These are phyloP conservation scores for Larimichthys crocea DNA, from an alignment of 2,113 vertebrate genomes.

Conservation along the genomic window DNA sequence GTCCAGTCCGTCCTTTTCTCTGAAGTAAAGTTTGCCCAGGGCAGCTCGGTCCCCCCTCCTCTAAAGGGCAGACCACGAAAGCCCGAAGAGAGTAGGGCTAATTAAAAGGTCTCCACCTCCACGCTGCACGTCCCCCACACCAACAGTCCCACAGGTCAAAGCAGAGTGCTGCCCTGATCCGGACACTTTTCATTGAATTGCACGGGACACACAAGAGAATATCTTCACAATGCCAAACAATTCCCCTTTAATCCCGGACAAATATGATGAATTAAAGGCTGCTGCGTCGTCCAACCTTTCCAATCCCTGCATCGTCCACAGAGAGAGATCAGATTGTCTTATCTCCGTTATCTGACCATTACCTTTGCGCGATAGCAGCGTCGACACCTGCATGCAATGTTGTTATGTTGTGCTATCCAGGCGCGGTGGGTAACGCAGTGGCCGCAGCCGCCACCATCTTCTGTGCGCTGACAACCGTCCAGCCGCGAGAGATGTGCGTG, in stretches of 20 bases:
- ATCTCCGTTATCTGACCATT: slow-evolving; percentile 25
- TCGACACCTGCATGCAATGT: slow-evolving; percentile 21
- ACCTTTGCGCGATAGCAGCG: slow-evolving; percentile 21
- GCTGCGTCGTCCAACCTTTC: slow-evolving; percentile 29
- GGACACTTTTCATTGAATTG: slow-evolving; percentile 55
- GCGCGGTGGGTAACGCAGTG: slow-evolving; percentile 35
- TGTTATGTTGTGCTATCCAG: slow-evolving; percentile 47
- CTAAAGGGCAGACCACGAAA: slow-evolving; percentile 52
- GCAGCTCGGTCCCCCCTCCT: slow-evolving; percentile 28
- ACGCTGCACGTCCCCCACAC: slow-evolving; percentile 32
- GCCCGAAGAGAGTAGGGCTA: slow-evolving; percentile 48
- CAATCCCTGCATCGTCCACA: slow-evolving; percentile 30
- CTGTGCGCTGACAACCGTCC: slow-evolving; percentile 55
- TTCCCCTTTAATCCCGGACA: slow-evolving; percentile 28
- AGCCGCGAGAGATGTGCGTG: slow-evolving; percentile 23
- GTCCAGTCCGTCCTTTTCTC: slow-evolving; percentile 11
- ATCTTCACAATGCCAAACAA: slow-evolving; percentile 44
- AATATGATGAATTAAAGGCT: slow-evolving; percentile 17
- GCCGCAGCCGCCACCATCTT: slow-evolving; percentile 75
- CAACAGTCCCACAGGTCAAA: slow-evolving; percentile 60
- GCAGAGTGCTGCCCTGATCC: slow-evolving; percentile 47
- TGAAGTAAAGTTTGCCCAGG: slow-evolving; percentile 71
- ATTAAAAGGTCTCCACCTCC: slow-evolving; percentile 67
- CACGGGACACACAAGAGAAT: neutral
- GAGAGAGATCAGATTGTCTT: slow-evolving; percentile 10